Evolutionary conservation across 2,888 invertebrate genomes (phyloP).

Genomic region (Ophioninae sp.): DNA sequence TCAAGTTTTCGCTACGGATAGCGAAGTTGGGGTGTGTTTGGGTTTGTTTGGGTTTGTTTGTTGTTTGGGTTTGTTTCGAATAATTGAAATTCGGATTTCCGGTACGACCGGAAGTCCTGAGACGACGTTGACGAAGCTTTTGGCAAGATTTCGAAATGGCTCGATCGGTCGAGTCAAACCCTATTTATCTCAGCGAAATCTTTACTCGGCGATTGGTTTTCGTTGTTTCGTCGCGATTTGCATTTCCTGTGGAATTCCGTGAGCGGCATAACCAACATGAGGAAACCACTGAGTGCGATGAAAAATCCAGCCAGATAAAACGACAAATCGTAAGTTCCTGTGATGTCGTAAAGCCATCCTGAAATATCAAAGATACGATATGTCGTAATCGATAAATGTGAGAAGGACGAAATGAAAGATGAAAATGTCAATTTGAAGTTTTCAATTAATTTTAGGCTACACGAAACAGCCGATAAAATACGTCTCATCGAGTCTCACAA

Average conservation of each 20-base stretch:
- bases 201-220: conserved; percentile 60
- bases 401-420: conserved; percentile 21
- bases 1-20: not conserved
- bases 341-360: conserved; percentile 92
- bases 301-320: conserved; percentile 92
- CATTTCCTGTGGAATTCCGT: conserved; percentile 74
- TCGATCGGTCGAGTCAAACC: conserved; percentile 68
- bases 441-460: conserved; percentile 11
- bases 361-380: conserved; percentile 67
- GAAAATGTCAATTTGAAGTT: conserved; percentile 30
- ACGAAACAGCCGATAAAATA: conserved; percentile 42
- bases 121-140: too few species aligned
- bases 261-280: conserved; percentile 82
- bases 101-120: not conserved
- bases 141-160: not conserved
- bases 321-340: conserved; percentile 88
- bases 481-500: conserved; percentile 50
- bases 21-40: too few species aligned
- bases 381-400: not conserved
- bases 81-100: not conserved
- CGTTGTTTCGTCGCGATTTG: conserved; percentile 55
- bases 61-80: too few species aligned
- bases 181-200: conserved; percentile 75
- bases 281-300: conserved; percentile 88
- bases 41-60: conserved; percentile 7